These are phyloP conservation scores for Galeopsomyia nigrocyanea DNA, from an alignment of 2,888 invertebrate species.

Conservation along the genomic window DNA sequence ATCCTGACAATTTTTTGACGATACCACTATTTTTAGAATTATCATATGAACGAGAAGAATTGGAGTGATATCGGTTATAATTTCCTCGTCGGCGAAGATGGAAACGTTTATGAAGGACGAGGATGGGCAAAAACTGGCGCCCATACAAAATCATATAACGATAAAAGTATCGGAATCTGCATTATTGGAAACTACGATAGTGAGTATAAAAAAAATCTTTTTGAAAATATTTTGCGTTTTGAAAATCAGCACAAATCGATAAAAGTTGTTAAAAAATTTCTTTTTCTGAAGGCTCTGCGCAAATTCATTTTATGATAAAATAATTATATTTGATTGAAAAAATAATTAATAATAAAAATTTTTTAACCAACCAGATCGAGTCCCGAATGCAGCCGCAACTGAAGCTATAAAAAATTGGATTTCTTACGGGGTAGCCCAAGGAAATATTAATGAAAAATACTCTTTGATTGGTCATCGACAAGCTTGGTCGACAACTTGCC, in stretches of 20 bases:
- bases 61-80: slow-evolving; percentile 64
- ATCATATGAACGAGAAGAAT: slow-evolving; percentile 56
- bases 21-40: slow-evolving; percentile 49
- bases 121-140: slow-evolving; percentile 61
- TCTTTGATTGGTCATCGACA: slow-evolving; percentile 75
- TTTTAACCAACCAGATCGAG: slow-evolving; percentile 49
- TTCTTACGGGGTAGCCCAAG: slow-evolving; percentile 73
- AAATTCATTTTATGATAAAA: too few species aligned
- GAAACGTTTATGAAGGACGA: slow-evolving; percentile 63
- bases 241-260: too few species aligned
- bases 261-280: too few species aligned
- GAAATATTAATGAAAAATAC: slow-evolving; percentile 76
- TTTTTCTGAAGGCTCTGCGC: too few species aligned
- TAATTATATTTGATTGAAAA: slow-evolving; percentile 1
- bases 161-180: slow-evolving; percentile 78
- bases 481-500: slow-evolving; percentile 55
- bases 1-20: neutral
- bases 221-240: neutral
- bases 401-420: slow-evolving; percentile 75
- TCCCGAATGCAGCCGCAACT: slow-evolving; percentile 63
- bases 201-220: slow-evolving; percentile 52
- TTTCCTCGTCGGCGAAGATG: slow-evolving; percentile 63
- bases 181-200: slow-evolving; percentile 79
- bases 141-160: slow-evolving; percentile 72
- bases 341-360: neutral